A percentile compares a stretch with the other conserved stretches of the same genome.
These are phyloP conservation scores for Aphidoletes aphidimyza DNA, from an alignment of 2,888 invertebrate species.

Conservation along the genomic window DNA sequence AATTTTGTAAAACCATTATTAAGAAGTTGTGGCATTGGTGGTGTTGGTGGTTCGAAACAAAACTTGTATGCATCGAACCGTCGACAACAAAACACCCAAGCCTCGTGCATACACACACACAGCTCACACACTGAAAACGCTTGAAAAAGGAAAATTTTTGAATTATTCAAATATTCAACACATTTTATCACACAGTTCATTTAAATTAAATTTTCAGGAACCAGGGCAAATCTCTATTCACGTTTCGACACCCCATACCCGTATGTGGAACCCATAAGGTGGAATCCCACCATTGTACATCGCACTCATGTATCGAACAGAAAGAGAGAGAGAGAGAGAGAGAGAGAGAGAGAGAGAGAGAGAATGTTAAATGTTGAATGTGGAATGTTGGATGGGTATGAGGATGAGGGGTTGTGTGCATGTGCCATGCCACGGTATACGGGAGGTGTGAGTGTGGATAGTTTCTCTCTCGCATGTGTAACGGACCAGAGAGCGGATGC, in stretches of 20 bases:
- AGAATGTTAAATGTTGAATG: background rate
- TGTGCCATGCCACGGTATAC: background rate
- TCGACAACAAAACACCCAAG: background rate
- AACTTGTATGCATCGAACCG: background rate
- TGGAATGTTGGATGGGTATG: background rate
- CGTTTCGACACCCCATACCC: background rate
- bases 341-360: background rate
- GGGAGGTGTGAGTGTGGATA: background rate
- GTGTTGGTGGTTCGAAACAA: conserved; percentile 2
- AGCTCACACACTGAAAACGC: background rate
- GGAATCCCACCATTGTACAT: no score
- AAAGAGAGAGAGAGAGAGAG: background rate
- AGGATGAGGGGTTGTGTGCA: background rate
- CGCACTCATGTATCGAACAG: no score
- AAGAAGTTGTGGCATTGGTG: conserved; percentile 33
- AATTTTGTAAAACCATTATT: background rate
- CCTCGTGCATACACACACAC: no score
- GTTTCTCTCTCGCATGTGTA: background rate
- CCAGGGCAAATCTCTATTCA: conserved; percentile 15
- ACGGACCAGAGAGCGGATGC: background rate
- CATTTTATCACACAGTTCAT: conserved; percentile 45
- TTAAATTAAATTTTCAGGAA: conserved; percentile 46
- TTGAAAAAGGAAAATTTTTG: conserved; percentile 1
- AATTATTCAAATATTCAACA: conserved; percentile 46
- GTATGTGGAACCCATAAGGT: no score